Evolutionary conservation across 2,797 vertebrate species (phyloP).

Genomic region (Myotis findleyi): DNA sequence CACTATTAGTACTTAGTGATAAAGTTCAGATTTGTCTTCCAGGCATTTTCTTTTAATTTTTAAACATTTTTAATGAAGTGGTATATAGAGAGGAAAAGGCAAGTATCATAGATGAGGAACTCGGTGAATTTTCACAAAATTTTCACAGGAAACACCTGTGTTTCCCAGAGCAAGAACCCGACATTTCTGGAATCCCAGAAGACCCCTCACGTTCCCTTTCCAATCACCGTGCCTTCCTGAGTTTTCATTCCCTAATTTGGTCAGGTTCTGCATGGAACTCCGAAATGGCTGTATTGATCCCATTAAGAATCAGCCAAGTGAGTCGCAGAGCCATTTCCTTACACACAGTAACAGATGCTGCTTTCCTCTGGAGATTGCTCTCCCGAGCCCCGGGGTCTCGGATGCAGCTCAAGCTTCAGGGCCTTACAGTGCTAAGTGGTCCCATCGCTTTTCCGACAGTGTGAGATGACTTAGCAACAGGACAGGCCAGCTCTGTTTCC

Average conservation of each 20-base stretch:
- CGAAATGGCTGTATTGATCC: constrained; percentile 77
- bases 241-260: constrained; percentile 56
- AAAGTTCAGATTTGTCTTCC: constrained; percentile 43
- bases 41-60: neutral
- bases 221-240: constrained; percentile 6
- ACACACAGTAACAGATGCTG: constrained; percentile 72
- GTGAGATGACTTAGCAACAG: constrained; percentile 72
- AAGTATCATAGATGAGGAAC: neutral
- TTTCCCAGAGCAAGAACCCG: neutral
- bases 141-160: neutral
- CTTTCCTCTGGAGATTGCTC: constrained; percentile 70
- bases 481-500: neutral
- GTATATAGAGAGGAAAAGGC: neutral
- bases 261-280: constrained; percentile 29
- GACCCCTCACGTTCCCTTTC: neutral
- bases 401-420: constrained; percentile 62
- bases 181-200: neutral
- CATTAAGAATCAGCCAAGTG: constrained; percentile 72
- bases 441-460: neutral
- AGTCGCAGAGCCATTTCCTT: constrained; percentile 71
- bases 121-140: constrained; percentile 38
- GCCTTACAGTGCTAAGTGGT: constrained; percentile 61
- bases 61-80: neutral
- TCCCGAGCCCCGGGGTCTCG: constrained; percentile 62
- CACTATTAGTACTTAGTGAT: neutral